Base-by-base conservation (phyloP, 2,797 vertebrate genomes). In the Kryptopterus vitreolus region DNA sequence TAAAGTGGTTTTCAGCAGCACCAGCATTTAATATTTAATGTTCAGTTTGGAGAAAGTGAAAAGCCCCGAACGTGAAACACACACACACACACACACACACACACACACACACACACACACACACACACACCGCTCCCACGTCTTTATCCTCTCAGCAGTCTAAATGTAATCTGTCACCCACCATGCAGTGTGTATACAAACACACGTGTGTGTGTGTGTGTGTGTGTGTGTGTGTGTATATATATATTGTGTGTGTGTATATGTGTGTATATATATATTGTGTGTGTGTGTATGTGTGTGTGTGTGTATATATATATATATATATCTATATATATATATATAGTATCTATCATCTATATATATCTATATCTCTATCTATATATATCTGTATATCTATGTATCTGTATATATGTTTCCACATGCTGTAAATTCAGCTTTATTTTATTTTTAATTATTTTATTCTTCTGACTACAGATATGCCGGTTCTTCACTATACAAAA, bases 121-220 rank as follows among this genome's bases (percentile, higher is more conserved):
- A n/a, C n/a, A 15, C 48, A 7, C 22, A 2, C 71, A 43, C 33
- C 16, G 24, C 33, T 80, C 50, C 15, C 20, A n/a, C 5, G 26
- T 29, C 52, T 75, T 81, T 68, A 81, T 76, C 53, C 29, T 68
- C 62, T 75, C 46, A 68, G 62, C 29, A 53, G 8, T 38, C 26
- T 61, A 68, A 76, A 58, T 75, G 62, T 81, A 75, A 81, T 81
- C 77, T 62, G 33, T 74, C 71, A 46, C 68, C 33, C 77, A 71
- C 50, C 46, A 38, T 62, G 58, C 57, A 0, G 50, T 29, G 24
- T 33, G 35, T 10, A 63, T 12, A 53, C 50, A 55, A 11, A 22
- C 29, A 48, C 38, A 48, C 38, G 35, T n/a, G 22, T n/a, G n/a
- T n/a, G n/a, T n/a, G n/a, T n/a, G n/a, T n/a, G n/a, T n/a, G n/a